phyloP scores from a whole-genome alignment of 1,140 invertebrate genomes.

The Mya arenaria region DNA sequence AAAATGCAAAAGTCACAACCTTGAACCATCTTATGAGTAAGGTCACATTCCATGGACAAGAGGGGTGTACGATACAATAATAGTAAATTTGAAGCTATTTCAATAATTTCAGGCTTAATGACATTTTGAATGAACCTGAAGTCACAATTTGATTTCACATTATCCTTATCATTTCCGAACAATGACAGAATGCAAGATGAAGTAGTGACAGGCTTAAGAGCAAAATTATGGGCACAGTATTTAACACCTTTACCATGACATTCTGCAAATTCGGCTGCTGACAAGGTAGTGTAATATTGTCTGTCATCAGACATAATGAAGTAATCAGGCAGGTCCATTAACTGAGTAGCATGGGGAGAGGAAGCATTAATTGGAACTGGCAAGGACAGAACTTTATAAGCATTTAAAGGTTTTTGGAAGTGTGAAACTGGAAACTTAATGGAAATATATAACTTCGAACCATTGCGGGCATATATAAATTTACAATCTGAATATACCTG shows the following conservation, averaged over 20 bases:
- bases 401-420: background rate
- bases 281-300: conserved; percentile 12
- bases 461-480: conserved; percentile 13
- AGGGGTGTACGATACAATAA: conserved; percentile 40
- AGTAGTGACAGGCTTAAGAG: conserved; percentile 23
- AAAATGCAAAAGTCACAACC: conserved; percentile 56
- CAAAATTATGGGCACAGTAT: conserved; percentile 22
- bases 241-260: conserved; percentile 7
- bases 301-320: conserved; percentile 20
- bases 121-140: conserved; percentile 47
- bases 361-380: conserved; percentile 38
- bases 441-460: conserved; percentile 2
- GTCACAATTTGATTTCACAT: conserved; percentile 18
- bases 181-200: conserved; percentile 28
- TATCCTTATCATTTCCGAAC: conserved; percentile 48
- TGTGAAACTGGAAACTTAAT: background rate
- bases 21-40: conserved; percentile 32
- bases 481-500: conserved; percentile 16
- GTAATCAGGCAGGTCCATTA: conserved; percentile 12
- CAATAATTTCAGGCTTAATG: conserved; percentile 26
- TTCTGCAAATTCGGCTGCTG: background rate
- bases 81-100: conserved; percentile 28
- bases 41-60: conserved; percentile 38
- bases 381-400: conserved; percentile 8
- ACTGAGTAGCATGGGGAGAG: conserved; percentile 37